Evolutionary conservation across 2,888 invertebrate genomes (phyloP).

Genomic region (Catonia carolina): DNA sequence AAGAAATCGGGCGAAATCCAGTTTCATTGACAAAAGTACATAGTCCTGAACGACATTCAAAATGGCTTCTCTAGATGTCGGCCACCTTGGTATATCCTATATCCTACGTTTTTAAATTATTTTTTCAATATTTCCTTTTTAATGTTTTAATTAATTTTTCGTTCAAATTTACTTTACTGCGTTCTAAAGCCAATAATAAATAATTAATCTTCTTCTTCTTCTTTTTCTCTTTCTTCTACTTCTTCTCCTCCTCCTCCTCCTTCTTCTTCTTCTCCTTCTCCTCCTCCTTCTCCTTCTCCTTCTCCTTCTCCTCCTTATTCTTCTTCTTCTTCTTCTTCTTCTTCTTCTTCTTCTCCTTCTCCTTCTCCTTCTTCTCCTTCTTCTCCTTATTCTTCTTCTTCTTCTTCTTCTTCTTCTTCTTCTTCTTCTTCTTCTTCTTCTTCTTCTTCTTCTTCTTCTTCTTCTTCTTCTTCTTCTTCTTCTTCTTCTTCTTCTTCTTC

Average conservation of each 20-base stretch:
- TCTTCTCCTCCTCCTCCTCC: not conserved
- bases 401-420: not conserved
- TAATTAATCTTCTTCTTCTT: too few species aligned
- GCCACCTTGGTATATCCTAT: too few species aligned
- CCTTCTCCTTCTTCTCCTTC: not conserved
- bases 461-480: not conserved
- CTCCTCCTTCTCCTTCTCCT: not conserved
- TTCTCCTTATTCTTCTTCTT: too few species aligned
- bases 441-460: not conserved
- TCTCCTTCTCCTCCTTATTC: not conserved
- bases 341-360: not conserved
- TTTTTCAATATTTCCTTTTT: not conserved
- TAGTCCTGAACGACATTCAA: too few species aligned
- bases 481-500: not conserved
- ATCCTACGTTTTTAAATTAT: too few species aligned
- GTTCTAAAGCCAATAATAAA: too few species aligned
- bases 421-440: not conserved
- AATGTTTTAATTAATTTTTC: not conserved
- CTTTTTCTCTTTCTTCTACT: not conserved
- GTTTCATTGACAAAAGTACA: too few species aligned
- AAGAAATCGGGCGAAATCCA: too few species aligned
- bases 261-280: not conserved
- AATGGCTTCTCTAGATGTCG: too few species aligned
- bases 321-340: not conserved
- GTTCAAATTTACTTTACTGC: too few species aligned